A percentile compares a stretch with the other conserved stretches of the same genome.
Conservation (phyloP, 2,888 invertebrate genomes). For the Lithophane leautieri region DNA sequence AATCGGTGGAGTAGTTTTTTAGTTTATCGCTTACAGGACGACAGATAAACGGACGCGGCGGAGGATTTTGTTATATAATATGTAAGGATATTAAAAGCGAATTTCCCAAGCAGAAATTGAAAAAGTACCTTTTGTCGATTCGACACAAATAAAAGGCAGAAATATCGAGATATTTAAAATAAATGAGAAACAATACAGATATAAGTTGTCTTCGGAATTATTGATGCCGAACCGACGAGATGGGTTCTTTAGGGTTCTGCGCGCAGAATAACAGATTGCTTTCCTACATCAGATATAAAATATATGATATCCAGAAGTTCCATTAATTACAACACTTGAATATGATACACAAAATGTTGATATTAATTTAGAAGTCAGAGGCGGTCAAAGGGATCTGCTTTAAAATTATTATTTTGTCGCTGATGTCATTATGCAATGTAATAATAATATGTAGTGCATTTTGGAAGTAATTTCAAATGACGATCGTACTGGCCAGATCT, state of each 20-base stretch:
- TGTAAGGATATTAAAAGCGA: background rate
- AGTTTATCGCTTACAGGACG: too few species aligned
- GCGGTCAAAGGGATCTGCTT: background rate
- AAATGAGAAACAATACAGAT: conserved; percentile 52
- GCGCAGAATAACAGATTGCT: conserved; percentile 62
- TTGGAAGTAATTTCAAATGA: too few species aligned
- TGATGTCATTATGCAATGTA: background rate
- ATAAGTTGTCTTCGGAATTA: conserved; percentile 61
- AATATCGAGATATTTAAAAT: conserved; percentile 51
- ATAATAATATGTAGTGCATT: too few species aligned
- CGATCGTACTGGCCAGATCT: too few species aligned
- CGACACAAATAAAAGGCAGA: conserved; percentile 32
- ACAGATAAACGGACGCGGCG: too few species aligned
- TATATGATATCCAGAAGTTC: conserved; percentile 25
- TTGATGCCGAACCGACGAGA: conserved; percentile 54
- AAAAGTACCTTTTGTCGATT: background rate
- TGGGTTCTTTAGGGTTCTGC: conserved; percentile 55
- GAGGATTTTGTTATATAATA: too few species aligned
- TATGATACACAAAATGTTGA: background rate
- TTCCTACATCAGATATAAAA: conserved; percentile 22
- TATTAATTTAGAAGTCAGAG: background rate
- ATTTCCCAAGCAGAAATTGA: background rate
- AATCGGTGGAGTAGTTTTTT: too few species aligned
- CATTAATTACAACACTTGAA: background rate
- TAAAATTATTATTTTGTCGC: background rate